These are phyloP conservation scores for Sepioteuthis lessoniana DNA, from an alignment of 2,888 invertebrate genomes.

Conservation along the genomic window DNA sequence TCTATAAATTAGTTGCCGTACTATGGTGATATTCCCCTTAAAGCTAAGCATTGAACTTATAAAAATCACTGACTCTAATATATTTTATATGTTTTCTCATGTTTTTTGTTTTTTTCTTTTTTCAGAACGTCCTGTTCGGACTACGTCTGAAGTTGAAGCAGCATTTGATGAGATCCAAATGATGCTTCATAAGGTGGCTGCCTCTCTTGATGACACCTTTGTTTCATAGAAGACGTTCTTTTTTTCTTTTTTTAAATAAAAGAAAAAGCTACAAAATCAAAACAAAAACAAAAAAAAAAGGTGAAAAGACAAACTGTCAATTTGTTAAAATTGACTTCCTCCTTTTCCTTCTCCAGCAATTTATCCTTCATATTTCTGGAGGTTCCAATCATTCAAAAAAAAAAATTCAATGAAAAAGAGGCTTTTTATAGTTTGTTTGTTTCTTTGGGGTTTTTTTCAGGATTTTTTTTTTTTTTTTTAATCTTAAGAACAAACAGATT, in stretches of 20 bases:
- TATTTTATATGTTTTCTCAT: not conserved
- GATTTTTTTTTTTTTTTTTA: no score
- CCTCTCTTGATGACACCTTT: slow-evolving; percentile 52
- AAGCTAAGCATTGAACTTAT: no score
- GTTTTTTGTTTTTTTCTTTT: not conserved
- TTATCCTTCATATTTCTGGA: not conserved
- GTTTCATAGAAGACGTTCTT: not conserved
- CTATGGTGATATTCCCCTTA: no score
- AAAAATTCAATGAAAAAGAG: not conserved
- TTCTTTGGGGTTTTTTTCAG: no score
- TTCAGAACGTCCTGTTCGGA: slow-evolving; percentile 57
- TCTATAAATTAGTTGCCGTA: no score
- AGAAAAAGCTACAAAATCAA: not conserved
- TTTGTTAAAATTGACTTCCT: not conserved
- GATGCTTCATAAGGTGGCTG: slow-evolving; percentile 62
- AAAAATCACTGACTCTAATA: no score
- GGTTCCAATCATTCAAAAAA: not conserved
- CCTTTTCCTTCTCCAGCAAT: not conserved
- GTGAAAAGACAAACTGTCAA: not conserved
- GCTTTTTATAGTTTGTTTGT: no score
- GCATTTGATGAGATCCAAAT: slow-evolving; percentile 66
- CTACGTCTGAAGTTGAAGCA: slow-evolving; percentile 57
- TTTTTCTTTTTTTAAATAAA: not conserved
- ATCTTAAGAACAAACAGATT: no score
- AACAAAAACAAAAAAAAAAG: not conserved